A percentile compares a stretch with the other conserved stretches of the same genome.
phyloP scores from a whole-genome alignment of 2,888 invertebrate species.

The Xiphydria camelus region DNA sequence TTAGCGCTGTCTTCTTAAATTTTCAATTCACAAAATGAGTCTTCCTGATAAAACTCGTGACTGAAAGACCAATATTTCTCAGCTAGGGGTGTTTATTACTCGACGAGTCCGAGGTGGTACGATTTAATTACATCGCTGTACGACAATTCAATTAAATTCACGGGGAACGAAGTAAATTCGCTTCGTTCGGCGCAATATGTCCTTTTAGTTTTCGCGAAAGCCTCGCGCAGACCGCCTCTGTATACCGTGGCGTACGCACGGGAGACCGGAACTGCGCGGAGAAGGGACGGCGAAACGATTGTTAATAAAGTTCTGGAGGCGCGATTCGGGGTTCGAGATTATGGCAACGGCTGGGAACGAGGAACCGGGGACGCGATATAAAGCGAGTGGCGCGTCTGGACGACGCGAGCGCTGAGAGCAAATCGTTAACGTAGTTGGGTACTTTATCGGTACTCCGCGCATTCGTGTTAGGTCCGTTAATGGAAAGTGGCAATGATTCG shows the following conservation, averaged over 20 bases:
- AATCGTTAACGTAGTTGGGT: conserved; percentile 1
- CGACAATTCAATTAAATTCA: too few relatives aligned
- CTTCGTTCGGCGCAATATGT: too few relatives aligned
- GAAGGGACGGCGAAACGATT: background rate
- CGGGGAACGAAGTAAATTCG: too few relatives aligned
- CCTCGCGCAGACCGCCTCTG: too few relatives aligned
- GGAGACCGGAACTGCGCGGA: background rate
- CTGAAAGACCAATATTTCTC: too few relatives aligned
- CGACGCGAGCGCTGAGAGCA: background rate
- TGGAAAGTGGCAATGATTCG: conserved; percentile 29
- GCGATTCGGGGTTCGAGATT: background rate
- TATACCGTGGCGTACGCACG: background rate
- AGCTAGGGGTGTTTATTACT: too few relatives aligned
- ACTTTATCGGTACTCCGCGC: conserved; percentile 34
- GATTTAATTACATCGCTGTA: too few relatives aligned
- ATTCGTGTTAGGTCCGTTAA: conserved; percentile 31
- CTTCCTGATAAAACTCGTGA: too few relatives aligned
- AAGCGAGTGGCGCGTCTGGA: background rate
- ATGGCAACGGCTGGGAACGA: background rate
- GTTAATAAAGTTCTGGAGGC: conserved; percentile 2
- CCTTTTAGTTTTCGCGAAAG: too few relatives aligned
- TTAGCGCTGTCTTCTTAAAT: too few relatives aligned
- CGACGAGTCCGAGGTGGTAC: too few relatives aligned
- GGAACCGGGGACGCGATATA: background rate
- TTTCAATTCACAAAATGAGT: too few relatives aligned